Base-by-base conservation (phyloP, 2,888 invertebrate genomes). In the Noctua comes region DNA sequence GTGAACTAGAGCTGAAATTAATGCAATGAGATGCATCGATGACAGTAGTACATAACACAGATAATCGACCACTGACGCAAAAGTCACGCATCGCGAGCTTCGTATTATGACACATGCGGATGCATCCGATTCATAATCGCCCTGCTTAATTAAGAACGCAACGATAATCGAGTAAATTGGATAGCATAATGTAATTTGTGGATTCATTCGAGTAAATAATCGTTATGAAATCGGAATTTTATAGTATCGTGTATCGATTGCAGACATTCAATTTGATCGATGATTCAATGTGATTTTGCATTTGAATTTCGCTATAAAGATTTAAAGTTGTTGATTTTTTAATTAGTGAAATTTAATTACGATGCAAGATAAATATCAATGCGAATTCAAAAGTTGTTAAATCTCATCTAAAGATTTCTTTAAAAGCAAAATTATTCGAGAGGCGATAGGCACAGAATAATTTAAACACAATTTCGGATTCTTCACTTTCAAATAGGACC, bases 51-150 rank as follows among this genome's bases (percentile, higher is more conserved):
- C 77, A 78, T 86, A 85, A 84, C 85, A 83, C 69, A 64, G 80
- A 78, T 80, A 80, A 84, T 87, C 62, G 78, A 76, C 71, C 79
- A 79, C 78, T 88, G 76, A 86, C 77, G 81, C 74, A 85, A 86
- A 80, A 76, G 79, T 80, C 82, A 86, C 76, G 88, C 87, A 84
- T 16, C 48, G 68, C 43, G 76, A 66, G 24, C 51, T 51, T n/a
- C 74, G 85, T 88, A 89, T 88, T 91, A 90, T 88, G 86, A 83
- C 89, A 90, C 73, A 90, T 80, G 78, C 88, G 90, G 89, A 88
- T 80, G 76, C 77, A 81, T 84, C 74, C 76, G 74, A 85, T 76
- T 84, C 83, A 82, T 84, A 79, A 84, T 83, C 77, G 36, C 66
- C 59, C 70, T 46, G 40, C 40, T 80, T 79, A 82, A 87, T 86